Percentiles rank a stretch among this genome's conserved stretches.
phyloP scores from a whole-genome alignment of 1,140 invertebrate species.

The Aphis craccivora region DNA sequence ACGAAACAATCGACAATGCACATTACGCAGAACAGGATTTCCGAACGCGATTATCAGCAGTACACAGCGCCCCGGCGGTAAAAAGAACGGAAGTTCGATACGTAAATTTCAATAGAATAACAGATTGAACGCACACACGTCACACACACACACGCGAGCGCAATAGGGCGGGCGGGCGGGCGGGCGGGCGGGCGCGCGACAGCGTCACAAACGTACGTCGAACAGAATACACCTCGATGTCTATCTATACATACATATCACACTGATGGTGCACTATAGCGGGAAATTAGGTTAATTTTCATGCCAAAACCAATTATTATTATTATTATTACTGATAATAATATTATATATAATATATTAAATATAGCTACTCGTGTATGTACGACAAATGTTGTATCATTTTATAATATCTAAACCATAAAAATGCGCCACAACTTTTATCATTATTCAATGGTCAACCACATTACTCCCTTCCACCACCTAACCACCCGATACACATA shows the following conservation, averaged over 20 bases:
- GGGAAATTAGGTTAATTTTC: constrained; percentile 46
- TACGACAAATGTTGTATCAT: not conserved
- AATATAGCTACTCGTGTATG: not conserved
- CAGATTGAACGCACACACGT: not conserved
- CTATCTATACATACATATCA: constrained; percentile 13
- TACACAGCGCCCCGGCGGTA: not conserved
- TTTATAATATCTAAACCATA: constrained; percentile 15
- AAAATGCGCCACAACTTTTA: not conserved
- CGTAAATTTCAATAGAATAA: constrained; percentile 38
- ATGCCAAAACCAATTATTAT: constrained; percentile 39
- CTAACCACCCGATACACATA: not conserved
- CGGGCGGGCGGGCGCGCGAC: not conserved
- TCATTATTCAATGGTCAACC: not conserved
- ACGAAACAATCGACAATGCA: constrained; percentile 13
- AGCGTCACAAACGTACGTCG: not conserved
- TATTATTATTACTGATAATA: constrained; percentile 23
- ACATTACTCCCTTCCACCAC: not conserved
- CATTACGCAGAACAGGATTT: constrained; percentile 43
- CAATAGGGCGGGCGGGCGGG: no score
- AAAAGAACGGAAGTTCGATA: constrained; percentile 33
- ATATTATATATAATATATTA: not conserved
- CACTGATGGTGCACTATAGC: not conserved
- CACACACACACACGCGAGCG: no score
- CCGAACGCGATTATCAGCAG: constrained; percentile 46
- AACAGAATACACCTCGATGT: constrained; percentile 41